A percentile compares a stretch with the other conserved stretches of the same genome.
Conservation (phyloP, 1,140 invertebrate species). For the Monochamus saltuarius region DNA sequence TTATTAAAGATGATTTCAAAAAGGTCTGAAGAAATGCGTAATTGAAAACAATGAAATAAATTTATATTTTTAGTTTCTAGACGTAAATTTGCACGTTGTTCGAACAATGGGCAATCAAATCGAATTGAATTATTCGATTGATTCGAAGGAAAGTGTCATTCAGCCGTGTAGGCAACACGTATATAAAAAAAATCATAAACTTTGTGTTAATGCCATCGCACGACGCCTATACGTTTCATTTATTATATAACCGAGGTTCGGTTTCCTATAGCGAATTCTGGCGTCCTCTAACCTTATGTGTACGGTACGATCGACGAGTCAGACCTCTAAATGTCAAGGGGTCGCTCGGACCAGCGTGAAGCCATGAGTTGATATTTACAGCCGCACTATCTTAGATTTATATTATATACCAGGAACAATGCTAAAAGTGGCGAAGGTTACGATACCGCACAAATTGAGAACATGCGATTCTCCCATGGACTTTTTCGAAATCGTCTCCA, state of each 20-base stretch:
- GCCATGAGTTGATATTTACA: slow-evolving; percentile 31
- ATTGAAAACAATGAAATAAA: too few relatives aligned
- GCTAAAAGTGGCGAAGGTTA: slow-evolving; percentile 19
- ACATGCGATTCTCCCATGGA: slow-evolving; percentile 18
- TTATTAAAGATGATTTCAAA: too few relatives aligned
- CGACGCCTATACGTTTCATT: not conserved
- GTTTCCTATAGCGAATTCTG: too few relatives aligned
- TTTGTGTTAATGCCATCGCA: not conserved
- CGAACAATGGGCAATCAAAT: too few relatives aligned
- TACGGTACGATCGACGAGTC: slow-evolving; percentile 11
- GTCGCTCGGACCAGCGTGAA: slow-evolving; percentile 28
- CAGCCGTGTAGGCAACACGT: not conserved
- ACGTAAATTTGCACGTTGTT: too few relatives aligned
- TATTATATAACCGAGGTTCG: too few relatives aligned
- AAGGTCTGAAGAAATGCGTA: too few relatives aligned
- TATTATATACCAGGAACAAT: slow-evolving; percentile 21
- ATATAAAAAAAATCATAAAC: not conserved
- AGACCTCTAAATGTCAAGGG: slow-evolving; percentile 27
- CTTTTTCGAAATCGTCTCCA: slow-evolving; percentile 1
- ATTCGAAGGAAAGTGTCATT: too few relatives aligned
- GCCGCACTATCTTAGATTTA: slow-evolving; percentile 28
- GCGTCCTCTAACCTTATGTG: slow-evolving; percentile 4
- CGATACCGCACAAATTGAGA: slow-evolving; percentile 19
- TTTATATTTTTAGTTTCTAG: too few relatives aligned
- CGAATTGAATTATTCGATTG: too few relatives aligned